Base-by-base conservation (phyloP, 2,797 vertebrate species). In the Periparus ater region DNA sequence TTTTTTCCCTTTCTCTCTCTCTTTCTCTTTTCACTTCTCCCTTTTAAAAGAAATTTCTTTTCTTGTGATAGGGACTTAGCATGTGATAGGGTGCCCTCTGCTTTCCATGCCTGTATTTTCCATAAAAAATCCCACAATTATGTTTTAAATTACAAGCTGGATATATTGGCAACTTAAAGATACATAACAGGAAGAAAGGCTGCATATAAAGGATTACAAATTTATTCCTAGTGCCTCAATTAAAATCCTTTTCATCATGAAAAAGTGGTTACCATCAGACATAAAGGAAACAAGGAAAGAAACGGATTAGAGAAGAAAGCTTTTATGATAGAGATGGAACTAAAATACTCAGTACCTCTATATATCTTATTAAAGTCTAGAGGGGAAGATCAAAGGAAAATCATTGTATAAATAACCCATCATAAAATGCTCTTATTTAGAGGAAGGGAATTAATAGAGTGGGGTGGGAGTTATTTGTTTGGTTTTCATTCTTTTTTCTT, bases 51-150 rank as follows among this genome's bases (percentile, higher is more conserved):
- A 10, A 40, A 11, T 11, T 73, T 38, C 1, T 50, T 42, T 98
- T 97, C 98, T 98, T 34, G 93, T 94, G 81, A 96, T 83, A 86
- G 68, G 62, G 97, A 96, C 65, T 98, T 97, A 96, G 66, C 78
- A 95, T 97, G 98, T 96, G 98, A 98, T 94, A 97, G 95, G 96
- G 96, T 97, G 98, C 97, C 97, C 98, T 98, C 98, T 97, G 96
- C 98, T 98, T 98, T 98, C 97, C 97, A 97, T 98, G 95, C 91
- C 91, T 93, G 93, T 97, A 97, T 98, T 97, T 97, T 97, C 93
- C 79, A 75, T 96, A 88, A 93, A 94, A 98, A 98, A 97, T 74
- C 96, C 94, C 96, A 96, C 96, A 98, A 97, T 98, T 98, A 97
- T 75, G n/a, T 95, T 96, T 97, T 92, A 97, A 98, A 98, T 97